These are phyloP conservation scores for Patagioenas fasciata DNA, from an alignment of 2,113 vertebrate genomes.

Conservation along the genomic window DNA sequence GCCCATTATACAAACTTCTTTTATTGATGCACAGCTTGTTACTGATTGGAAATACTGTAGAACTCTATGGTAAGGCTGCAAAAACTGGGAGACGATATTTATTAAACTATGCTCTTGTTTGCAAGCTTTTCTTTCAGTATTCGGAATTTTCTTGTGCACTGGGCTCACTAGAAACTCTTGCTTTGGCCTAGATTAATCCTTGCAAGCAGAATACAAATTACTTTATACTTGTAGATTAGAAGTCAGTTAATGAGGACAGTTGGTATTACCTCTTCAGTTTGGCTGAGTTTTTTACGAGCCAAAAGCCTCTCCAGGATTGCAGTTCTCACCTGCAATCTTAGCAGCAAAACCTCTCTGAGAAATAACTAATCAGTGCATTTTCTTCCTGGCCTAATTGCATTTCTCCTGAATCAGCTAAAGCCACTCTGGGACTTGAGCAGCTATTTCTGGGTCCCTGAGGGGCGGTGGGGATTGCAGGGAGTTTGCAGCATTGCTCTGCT, in stretches of 20 bases:
- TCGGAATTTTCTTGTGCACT: not conserved
- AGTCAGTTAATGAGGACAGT: slow-evolving; percentile 20
- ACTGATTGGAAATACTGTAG: not conserved
- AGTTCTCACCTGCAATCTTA: slow-evolving; percentile 20
- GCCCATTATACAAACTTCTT: not conserved
- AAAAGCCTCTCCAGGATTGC: not conserved
- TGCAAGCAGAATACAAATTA: not conserved
- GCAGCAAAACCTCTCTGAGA: not conserved
- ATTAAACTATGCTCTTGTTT: not conserved
- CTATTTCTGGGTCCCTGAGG: slow-evolving; percentile 39
- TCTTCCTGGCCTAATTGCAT: slow-evolving; percentile 4
- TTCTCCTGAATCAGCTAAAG: slow-evolving; percentile 31
- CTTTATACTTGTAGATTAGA: slow-evolving; percentile 1
- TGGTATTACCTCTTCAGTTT: not conserved
- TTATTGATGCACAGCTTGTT: not conserved
- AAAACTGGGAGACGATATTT: not conserved
- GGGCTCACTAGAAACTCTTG: not conserved
- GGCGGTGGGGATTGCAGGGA: slow-evolving; percentile 41
- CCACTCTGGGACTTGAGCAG: not conserved
- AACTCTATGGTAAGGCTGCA: not conserved
- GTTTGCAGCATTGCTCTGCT: slow-evolving; percentile 19
- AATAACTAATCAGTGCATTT: slow-evolving; percentile 22
- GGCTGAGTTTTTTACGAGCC: not conserved
- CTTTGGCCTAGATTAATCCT: slow-evolving; percentile 12
- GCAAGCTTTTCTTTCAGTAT: not conserved